Base-by-base conservation (phyloP, 2,888 invertebrate genomes). In the Lobophora halterata region DNA sequence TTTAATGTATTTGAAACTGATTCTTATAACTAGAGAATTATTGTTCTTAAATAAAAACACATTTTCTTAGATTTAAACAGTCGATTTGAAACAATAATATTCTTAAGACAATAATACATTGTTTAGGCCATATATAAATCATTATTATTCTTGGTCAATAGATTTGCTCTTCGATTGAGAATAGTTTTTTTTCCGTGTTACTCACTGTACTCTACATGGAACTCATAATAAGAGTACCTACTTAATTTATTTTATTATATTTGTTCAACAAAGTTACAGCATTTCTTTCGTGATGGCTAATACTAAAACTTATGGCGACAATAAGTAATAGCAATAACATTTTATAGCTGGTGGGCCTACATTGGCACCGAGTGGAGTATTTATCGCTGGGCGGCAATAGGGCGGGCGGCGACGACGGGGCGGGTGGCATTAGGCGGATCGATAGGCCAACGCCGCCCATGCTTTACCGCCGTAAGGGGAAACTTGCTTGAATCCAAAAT, bases 291-390 rank as follows among this genome's bases (percentile, higher is more conserved):
- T 53, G 37, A 51, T 52, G 43, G 55, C 45, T 55, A 55, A 55
- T 56, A 55, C 59, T 68, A 65, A 64, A 71, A 68, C 58, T 72
- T 68, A 73, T 71, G 70, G 66, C 60, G 61, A 68, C 67, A 68
- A 71, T 78, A 77, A 76, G 64, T 75, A 74, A 73, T 70, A 69
- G 70, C 61, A 79, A 80, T 79, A 80, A 75, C 68, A 66, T 75
- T 80, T 80, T 79, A 82, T 79, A 73, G 75, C 61, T 68, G 55
- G 64, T 61, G 66, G 61, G 63, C 65, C 69, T 65, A 73, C 70
- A 71, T 64, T 62, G 69, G 63, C 63, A 56, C 47, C 54, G 57
- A 56, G 63, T 55, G 65, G 58, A 57, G 58, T 64, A 56, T 63
- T 64, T 70, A 65, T 62, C 65, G 67, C 49, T 63, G 75, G 79